phyloP scores from a whole-genome alignment of 2,797 vertebrate species.

The Pitangus sulphuratus region DNA sequence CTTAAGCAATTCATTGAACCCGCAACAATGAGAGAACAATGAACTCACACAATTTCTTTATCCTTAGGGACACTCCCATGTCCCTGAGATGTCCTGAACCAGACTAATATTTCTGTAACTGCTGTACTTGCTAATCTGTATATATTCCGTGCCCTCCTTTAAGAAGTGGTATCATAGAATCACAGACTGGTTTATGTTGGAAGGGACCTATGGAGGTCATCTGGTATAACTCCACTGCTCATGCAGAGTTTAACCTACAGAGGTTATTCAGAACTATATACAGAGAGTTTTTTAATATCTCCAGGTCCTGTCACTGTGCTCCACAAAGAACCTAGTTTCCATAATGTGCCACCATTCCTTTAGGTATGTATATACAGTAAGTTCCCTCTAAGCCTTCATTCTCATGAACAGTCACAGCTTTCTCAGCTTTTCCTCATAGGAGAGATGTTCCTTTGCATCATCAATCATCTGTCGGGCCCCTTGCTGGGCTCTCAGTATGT shows the following conservation, averaged over 20 bases:
- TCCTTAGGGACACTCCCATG: background rate
- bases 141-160: background rate
- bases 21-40: background rate
- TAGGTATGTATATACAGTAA: background rate
- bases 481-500: background rate
- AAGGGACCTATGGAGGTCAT: background rate
- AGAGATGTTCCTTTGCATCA: background rate
- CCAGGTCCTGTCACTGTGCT: background rate
- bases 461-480: background rate
- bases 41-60: background rate
- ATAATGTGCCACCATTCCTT: background rate
- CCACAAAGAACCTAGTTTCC: background rate
- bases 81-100: background rate
- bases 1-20: background rate
- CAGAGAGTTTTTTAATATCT: background rate
- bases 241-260: background rate
- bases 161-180: background rate
- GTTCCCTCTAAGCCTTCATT: background rate
- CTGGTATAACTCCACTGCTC: background rate
- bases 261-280: rapidly evolving
- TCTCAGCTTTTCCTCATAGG: background rate
- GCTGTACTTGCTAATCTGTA: background rate
- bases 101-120: background rate
- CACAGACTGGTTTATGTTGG: background rate
- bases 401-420: background rate